Evolutionary conservation across 1,140 invertebrate species (phyloP).

Genomic region (Cylas formicarius): DNA sequence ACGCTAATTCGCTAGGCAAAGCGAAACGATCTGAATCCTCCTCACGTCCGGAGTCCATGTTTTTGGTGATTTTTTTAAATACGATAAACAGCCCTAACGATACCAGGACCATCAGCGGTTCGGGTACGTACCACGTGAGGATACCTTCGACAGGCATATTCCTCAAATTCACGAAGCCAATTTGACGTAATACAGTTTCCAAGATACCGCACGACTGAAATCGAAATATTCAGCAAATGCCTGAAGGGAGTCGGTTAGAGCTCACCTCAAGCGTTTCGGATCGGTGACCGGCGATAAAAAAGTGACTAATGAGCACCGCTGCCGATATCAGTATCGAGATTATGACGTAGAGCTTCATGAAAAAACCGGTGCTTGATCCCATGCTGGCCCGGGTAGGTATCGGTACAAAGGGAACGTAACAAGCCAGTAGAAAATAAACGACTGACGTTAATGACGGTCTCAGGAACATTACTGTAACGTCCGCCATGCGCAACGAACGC

Average conservation of each 20-base stretch:
- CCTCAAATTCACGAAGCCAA: constrained; percentile 13
- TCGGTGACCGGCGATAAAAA: constrained; percentile 1
- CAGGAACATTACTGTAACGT: no score
- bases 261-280: constrained; percentile 6
- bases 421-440: constrained; percentile 11
- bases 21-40: not conserved
- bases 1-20: no score
- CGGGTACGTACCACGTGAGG: constrained; percentile 6
- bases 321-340: constrained; percentile 5
- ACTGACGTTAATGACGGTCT: constrained; percentile 9
- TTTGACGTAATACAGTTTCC: constrained; percentile 5
- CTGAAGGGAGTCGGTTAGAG: not conserved
- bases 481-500: no score
- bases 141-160: not conserved
- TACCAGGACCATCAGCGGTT: constrained; percentile 11
- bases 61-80: constrained; percentile 4
- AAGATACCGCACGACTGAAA: constrained; percentile 10
- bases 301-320: constrained; percentile 7
- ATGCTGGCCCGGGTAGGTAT: constrained; percentile 5
- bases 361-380: constrained; percentile 5
- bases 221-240: constrained; percentile 2
- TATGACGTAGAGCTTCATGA: constrained; percentile 12
- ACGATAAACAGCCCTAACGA: constrained; percentile 1
- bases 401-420: constrained; percentile 16
- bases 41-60: not conserved